Evolutionary conservation across 2,797 vertebrate genomes (phyloP), one percentile per base, ranked within the genome.

Genomic region (Propithecus deckenii): DNA sequence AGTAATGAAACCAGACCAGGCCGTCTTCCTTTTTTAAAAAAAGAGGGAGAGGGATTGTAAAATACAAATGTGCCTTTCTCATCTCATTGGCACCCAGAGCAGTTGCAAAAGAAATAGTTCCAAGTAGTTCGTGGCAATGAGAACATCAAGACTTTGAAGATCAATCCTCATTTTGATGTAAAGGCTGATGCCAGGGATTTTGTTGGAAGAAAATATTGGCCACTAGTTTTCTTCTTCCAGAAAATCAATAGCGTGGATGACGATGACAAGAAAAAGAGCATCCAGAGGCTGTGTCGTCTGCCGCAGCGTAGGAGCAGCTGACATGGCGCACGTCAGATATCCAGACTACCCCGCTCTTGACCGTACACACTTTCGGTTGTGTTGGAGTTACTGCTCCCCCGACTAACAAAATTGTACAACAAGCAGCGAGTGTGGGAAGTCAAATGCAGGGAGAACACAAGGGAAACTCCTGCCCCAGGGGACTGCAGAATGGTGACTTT

Each of bases 291-390:
- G 1, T 4, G 1, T 4, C 32, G 41, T 69, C 46, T 32, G 23
- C 67, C 35, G 13, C 35, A 4, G 8, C 13, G 0, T 3, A 18
- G 43, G 55, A 28, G 25, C 41, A 7, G 4, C n/a, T 32, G 30
- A 5, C 17, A 0, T 8, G 4, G 7, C 5, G 0, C 2, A 0
- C 22, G 17, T 9, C 72, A n/a, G 4, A 0, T 6, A 30, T 15
- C 83, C 32, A 17, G 23, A 25, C 10, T 6, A 43, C 15, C 25
- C 14, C 28, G 8, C 4, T 38, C 46, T 30, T 3, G 15, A 20
- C 5, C 0, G 0, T 3, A 30, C 20, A 1, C 0, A 2, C 41
- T 38, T 63, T 69, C 7, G 1, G 8, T 13, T 41, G 23, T 41
- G 17, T 88, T 67, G 23, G 25, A 83, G 50, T 69, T 9, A 59